phyloP scores from a whole-genome alignment of 2,113 vertebrate species.

The Hiodon alosoides region DNA sequence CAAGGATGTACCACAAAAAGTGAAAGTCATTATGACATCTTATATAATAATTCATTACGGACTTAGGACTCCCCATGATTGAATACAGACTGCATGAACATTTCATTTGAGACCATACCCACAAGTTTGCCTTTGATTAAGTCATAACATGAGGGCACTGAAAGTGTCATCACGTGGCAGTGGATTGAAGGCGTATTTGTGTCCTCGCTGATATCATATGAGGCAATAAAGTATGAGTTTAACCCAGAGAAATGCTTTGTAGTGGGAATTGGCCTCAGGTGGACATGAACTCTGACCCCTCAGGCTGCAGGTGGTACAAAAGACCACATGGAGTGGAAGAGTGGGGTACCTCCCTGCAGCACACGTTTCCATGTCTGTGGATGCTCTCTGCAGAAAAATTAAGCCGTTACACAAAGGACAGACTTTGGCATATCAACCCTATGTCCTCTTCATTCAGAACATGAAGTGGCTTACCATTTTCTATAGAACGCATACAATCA shows the following conservation, averaged over 20 bases:
- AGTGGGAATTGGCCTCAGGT: constrained; percentile 69
- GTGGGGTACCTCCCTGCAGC: constrained; percentile 45
- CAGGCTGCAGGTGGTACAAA: constrained; percentile 65
- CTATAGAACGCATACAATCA: too few relatives aligned
- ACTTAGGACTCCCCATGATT: background rate
- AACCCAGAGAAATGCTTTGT: constrained; percentile 57
- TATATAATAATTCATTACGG: background rate
- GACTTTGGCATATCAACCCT: too few relatives aligned
- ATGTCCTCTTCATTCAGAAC: too few relatives aligned
- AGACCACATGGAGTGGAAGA: constrained; percentile 51
- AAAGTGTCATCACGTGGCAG: constrained; percentile 5
- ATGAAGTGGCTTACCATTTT: too few relatives aligned
- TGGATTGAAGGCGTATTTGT: background rate
- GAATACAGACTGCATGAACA: background rate
- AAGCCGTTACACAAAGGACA: too few relatives aligned
- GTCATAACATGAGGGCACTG: constrained; percentile 1
- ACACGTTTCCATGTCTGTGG: background rate
- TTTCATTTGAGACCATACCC: background rate
- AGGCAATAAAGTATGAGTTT: constrained; percentile 55
- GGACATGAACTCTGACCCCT: constrained; percentile 64
- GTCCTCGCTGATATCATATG: background rate
- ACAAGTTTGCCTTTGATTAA: constrained; percentile 1
- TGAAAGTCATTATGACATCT: too few relatives aligned
- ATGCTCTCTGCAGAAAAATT: background rate
- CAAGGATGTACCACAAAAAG: too few relatives aligned